A percentile compares a stretch with the other conserved stretches of the same genome.
Evolutionary conservation across 2,888 invertebrate genomes (phyloP).

Genomic region (Amiota communis): DNA sequence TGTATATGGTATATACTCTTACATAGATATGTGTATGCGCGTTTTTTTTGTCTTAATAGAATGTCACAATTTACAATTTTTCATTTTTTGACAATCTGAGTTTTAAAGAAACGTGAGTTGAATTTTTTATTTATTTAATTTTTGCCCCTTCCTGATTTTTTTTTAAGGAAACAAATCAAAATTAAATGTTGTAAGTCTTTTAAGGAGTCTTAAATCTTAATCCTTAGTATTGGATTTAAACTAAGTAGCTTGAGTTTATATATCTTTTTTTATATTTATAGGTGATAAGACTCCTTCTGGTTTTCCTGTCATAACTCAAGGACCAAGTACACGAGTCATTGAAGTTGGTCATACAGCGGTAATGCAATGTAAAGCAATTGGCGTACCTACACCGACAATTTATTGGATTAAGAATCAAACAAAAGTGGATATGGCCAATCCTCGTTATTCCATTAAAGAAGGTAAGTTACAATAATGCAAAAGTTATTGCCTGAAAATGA

Average conservation of each 20-base stretch:
- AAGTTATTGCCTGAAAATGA: no score
- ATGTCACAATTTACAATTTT: no score
- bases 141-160: constrained; percentile 22
- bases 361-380: constrained; percentile 90
- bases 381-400: constrained; percentile 86
- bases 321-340: constrained; percentile 93
- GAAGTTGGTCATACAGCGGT: constrained; percentile 95
- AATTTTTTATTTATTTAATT: constrained; percentile 7
- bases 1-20: no score
- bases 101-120: constrained; percentile 34
- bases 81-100: constrained; percentile 40
- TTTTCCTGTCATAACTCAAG: constrained; percentile 91
- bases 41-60: no score
- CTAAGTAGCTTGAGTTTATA: no score
- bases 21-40: no score
- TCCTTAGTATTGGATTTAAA: no score
- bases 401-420: constrained; percentile 95
- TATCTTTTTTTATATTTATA: constrained; percentile 40
- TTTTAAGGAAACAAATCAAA: no score
- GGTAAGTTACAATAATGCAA: constrained; percentile 74
- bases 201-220: no score
- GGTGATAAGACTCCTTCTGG: constrained; percentile 92
- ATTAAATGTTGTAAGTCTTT: constrained; percentile 34
- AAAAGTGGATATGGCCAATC: constrained; percentile 89
- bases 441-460: constrained; percentile 88